Evolutionary conservation across 2,888 invertebrate species (phyloP).

Genomic region (Rotaria macrura): DNA sequence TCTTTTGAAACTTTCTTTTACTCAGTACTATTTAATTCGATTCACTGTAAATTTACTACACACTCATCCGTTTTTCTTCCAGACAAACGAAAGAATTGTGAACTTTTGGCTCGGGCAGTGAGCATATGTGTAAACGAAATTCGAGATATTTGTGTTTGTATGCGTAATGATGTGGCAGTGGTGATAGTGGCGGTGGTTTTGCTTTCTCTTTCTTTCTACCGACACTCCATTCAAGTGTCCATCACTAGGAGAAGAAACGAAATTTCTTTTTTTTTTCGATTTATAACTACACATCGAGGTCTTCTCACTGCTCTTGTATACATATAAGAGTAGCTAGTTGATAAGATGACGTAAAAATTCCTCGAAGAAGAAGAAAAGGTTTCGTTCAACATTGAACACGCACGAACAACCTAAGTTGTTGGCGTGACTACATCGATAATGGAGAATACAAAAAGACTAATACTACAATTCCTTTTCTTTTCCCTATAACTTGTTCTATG

Average conservation of each 20-base stretch:
- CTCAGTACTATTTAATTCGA: neutral
- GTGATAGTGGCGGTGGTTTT: neutral
- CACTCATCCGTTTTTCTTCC: neutral
- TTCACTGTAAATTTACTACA: neutral
- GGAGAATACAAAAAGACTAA: neutral
- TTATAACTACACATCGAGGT: neutral
- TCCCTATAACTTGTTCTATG: neutral
- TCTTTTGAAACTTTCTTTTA: neutral
- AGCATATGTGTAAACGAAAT: constrained; percentile 12
- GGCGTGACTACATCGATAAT: constrained; percentile 8
- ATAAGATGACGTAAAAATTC: constrained; percentile 8
- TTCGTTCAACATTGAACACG: constrained; percentile 8
- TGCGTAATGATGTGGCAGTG: neutral
- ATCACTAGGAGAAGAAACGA: neutral
- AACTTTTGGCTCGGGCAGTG: neutral
- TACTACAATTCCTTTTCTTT: neutral
- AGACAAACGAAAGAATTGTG: neutral
- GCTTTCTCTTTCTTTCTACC: neutral
- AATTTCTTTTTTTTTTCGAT: neutral
- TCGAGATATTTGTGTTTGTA: constrained; percentile 3
- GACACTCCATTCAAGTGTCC: neutral
- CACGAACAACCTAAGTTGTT: neutral
- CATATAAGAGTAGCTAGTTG: neutral
- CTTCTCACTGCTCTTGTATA: neutral
- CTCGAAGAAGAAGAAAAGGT: neutral